phyloP scores from a whole-genome alignment of 2,113 vertebrate species.

The Rhegmatorhina hoffmannsi region DNA sequence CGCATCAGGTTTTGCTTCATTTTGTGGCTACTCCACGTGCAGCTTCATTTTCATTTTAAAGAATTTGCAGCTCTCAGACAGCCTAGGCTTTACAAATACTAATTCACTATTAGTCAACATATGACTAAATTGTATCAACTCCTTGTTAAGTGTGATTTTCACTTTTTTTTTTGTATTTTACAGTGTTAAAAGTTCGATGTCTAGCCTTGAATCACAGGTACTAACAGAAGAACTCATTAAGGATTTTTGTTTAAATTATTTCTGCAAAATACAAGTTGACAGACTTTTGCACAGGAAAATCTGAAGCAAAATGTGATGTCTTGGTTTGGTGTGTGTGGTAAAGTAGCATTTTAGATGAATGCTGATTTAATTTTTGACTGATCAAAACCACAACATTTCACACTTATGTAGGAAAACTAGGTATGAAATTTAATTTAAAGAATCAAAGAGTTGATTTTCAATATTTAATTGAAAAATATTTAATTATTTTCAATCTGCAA shows the following conservation, averaged over 20 bases:
- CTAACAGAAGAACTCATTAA: not conserved
- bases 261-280: not conserved
- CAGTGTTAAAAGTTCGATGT: not conserved
- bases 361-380: not conserved
- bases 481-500: not conserved
- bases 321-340: not conserved
- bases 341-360: not conserved
- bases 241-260: not conserved
- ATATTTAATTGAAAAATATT: constrained; percentile 17
- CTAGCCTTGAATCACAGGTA: not conserved
- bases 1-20: not conserved
- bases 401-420: not conserved
- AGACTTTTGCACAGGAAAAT: not conserved
- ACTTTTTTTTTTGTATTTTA: not conserved
- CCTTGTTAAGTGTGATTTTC: not conserved
- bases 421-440: not conserved
- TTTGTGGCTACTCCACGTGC: not conserved
- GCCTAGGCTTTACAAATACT: not conserved
- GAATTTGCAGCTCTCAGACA: not conserved
- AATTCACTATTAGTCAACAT: not conserved
- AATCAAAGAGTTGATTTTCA: not conserved
- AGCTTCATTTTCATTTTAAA: not conserved
- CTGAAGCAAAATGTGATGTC: not conserved
- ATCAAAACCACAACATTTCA: not conserved
- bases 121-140: not conserved